These are phyloP conservation scores for Agriopis aurantiaria DNA, from an alignment of 2,888 invertebrate genomes.

Conservation along the genomic window DNA sequence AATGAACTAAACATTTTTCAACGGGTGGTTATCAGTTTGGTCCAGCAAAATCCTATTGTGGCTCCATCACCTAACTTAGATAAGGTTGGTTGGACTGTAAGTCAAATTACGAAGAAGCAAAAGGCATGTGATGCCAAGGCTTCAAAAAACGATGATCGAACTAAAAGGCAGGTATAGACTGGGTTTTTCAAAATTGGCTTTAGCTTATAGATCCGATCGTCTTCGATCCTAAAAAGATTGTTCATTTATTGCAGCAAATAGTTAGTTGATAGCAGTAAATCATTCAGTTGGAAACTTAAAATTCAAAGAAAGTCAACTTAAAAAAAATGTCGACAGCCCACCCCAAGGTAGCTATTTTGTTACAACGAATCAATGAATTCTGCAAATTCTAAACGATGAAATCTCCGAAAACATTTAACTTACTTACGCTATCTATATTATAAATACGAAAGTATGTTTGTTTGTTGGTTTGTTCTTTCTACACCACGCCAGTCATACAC, in stretches of 20 bases:
- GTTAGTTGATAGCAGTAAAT: not conserved
- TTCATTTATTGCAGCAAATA: not conserved
- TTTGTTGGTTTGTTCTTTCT: too few relatives aligned
- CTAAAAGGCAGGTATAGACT: not conserved
- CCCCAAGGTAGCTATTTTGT: too few relatives aligned
- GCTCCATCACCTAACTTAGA: not conserved
- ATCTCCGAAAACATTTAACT: too few relatives aligned
- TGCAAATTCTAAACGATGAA: too few relatives aligned
- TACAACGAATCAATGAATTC: too few relatives aligned
- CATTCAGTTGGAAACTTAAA: not conserved
- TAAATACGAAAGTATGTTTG: too few relatives aligned
- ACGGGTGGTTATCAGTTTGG: not conserved
- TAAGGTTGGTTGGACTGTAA: not conserved
- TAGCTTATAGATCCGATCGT: not conserved
- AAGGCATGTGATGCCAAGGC: constrained; percentile 2
- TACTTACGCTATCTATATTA: too few relatives aligned
- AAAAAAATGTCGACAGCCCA: not conserved
- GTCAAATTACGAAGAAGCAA: constrained; percentile 31
- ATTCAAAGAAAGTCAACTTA: not conserved
- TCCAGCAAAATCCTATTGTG: not conserved
- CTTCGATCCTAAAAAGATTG: not conserved
- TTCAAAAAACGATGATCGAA: constrained; percentile 9
- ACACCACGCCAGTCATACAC: too few relatives aligned
- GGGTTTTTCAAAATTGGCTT: not conserved
- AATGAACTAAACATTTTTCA: not conserved